Evolutionary conservation across 2,797 vertebrate species (phyloP).

Genomic region (Mionectes olivaceus): DNA sequence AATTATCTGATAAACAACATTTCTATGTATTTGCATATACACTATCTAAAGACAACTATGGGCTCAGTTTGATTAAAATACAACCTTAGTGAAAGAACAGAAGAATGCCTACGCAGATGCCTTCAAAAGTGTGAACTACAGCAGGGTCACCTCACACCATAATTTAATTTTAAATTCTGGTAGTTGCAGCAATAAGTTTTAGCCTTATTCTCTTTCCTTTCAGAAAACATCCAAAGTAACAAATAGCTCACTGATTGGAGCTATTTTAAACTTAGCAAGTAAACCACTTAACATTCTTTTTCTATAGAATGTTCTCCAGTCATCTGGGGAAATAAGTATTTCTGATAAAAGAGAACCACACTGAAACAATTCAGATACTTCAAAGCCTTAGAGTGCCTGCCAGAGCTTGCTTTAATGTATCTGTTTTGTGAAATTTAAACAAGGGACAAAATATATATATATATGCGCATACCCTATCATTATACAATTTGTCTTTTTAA

Average conservation of each 20-base stretch:
- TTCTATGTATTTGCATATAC: neutral
- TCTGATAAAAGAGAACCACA: constrained; percentile 52
- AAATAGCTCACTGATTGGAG: constrained; percentile 62
- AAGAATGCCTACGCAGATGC: constrained; percentile 4
- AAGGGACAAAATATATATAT: neutral
- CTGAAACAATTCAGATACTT: constrained; percentile 53
- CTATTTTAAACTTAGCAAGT: constrained; percentile 71
- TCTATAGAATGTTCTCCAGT: constrained; percentile 34
- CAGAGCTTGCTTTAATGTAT: constrained; percentile 13
- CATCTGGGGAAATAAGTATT: constrained; percentile 51
- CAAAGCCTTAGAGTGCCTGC: constrained; percentile 35
- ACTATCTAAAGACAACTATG: neutral
- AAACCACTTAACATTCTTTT: constrained; percentile 66
- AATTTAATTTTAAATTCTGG: constrained; percentile 68
- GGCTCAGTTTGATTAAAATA: neutral
- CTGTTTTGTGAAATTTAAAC: constrained; percentile 46
- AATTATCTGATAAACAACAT: neutral
- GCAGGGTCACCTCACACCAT: neutral
- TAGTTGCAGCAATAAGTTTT: constrained; percentile 38
- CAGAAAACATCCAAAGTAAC: constrained; percentile 67
- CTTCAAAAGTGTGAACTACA: constrained; percentile 26
- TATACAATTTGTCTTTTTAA: constrained; percentile 21
- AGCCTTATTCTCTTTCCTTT: constrained; percentile 47
- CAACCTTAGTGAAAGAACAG: neutral
- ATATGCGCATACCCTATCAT: neutral